Conservation (phyloP, 2,113 vertebrate species). For the Calypte anna region DNA sequence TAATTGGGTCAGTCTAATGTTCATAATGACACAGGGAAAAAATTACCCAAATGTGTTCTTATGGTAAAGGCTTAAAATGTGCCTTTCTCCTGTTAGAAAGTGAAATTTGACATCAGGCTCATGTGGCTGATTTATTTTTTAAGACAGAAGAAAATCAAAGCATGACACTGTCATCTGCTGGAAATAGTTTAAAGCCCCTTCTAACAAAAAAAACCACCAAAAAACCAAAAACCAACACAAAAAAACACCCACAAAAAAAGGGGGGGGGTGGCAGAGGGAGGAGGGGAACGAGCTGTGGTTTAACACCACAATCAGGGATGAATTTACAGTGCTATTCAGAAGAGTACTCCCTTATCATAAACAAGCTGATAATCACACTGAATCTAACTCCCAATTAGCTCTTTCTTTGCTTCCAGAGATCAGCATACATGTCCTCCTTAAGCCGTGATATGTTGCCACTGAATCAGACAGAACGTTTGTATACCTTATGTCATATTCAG, state of each 20-base stretch:
- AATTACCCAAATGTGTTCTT: conserved; percentile 88
- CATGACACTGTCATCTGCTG: conserved; percentile 70
- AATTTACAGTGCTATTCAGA: conserved; percentile 82
- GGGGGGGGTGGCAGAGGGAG: background rate
- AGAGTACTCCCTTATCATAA: conserved; percentile 80
- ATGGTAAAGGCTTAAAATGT: conserved; percentile 86
- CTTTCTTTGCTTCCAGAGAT: conserved; percentile 62
- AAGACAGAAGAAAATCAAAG: conserved; percentile 74
- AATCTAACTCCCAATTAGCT: conserved; percentile 82
- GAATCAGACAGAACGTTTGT: conserved; percentile 65
- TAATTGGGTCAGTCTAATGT: conserved; percentile 91
- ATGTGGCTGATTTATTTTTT: conserved; percentile 75
- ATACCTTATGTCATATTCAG: conserved; percentile 66
- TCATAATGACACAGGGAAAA: conserved; percentile 90
- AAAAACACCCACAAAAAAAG: background rate
- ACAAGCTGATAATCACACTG: conserved; percentile 81
- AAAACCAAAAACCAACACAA: no score
- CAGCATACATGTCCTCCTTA: conserved; percentile 68
- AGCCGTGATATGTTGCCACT: conserved; percentile 67
- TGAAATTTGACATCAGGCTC: conserved; percentile 77
- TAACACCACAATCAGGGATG: conserved; percentile 72
- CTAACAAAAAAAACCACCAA: conserved; percentile 5
- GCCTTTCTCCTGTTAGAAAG: conserved; percentile 81
- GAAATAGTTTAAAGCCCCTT: conserved; percentile 72
- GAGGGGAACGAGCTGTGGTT: conserved; percentile 60